Evolutionary conservation across 2,113 vertebrate genomes (phyloP), one percentile per base, ranked within the genome.

Genomic region (Forbesichthys papilliferus): DNA sequence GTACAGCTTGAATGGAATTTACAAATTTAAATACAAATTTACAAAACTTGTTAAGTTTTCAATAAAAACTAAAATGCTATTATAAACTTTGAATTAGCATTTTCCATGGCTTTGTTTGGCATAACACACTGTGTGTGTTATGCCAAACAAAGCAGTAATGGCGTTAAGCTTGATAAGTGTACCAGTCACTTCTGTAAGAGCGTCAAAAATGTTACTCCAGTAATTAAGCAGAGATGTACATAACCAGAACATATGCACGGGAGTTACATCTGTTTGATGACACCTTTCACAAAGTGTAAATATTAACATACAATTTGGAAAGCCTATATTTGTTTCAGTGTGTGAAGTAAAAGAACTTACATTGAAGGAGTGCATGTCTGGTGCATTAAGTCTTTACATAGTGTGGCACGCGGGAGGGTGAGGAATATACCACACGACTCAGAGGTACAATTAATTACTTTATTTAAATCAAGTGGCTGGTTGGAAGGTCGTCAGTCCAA

Each of bases 291-390:
- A 57, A 5, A 18, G 55, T 5, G 55, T 57, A n/a, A 20, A 57
- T 20, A 57, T 57, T 57, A 5, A 20, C 16, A 57, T 57, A 18
- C n/a, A 57, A 16, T 57, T 57, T 57, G 16, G 14, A 57, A 20
- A 57, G 55, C 7, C 55, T 57, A 57, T 8, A n/a, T 57, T 57
- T 57, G 55, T 18, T 57, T 18, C 55, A 57, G 27, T 57, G 55
- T 20, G 18, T 57, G 16, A 3, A 11, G 57, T 59, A 33, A 59
- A 59, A 59, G 9, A 59, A 59, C 57, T 59, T 59, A 3, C 57
- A 59, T 1, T 34, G 27, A 59, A 59, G 36, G 11, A 59, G 13
- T 33, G 20, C 57, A 59, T 59, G 57, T 59, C 27, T 13, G 57
- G 57, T 33, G 27, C 57, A 59, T 27, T 27, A 27, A 27, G 27